phyloP scores from a whole-genome alignment of 2,888 invertebrate species.

The Hemithea aestivaria region DNA sequence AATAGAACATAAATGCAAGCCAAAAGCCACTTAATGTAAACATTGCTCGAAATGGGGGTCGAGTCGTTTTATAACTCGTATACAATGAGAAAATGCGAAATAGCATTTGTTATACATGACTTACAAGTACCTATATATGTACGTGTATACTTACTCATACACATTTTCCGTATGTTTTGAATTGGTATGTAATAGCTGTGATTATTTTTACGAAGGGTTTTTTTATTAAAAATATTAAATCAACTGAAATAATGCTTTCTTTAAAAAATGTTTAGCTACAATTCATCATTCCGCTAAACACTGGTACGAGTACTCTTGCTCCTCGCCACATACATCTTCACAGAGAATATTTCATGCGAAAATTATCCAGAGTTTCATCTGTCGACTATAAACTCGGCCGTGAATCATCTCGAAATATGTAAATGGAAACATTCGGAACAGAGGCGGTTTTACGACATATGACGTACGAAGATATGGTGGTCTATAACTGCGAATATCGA shows the following conservation, averaged over 20 bases:
- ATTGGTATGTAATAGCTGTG: too few relatives aligned
- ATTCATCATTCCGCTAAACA: too few relatives aligned
- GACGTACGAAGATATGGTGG: conserved; percentile 21
- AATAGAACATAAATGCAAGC: conserved; percentile 42
- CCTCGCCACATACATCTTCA: conserved; percentile 21
- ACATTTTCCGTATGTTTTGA: too few relatives aligned
- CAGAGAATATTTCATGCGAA: conserved; percentile 39
- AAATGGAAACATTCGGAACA: conserved; percentile 47
- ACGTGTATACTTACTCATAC: too few relatives aligned
- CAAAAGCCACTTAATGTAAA: conserved; percentile 38
- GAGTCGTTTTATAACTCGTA: conserved; percentile 26
- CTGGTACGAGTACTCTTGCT: conserved; percentile 21
- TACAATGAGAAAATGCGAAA: conserved; percentile 25
- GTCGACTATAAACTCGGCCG: conserved; percentile 40
- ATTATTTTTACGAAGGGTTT: too few relatives aligned
- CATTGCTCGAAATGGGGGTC: conserved; percentile 32
- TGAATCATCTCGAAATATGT: conserved; percentile 43
- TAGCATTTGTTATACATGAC: conserved; percentile 18
- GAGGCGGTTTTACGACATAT: conserved; percentile 37
- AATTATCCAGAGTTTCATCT: conserved; percentile 43
- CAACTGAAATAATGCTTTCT: too few relatives aligned
- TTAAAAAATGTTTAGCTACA: too few relatives aligned
- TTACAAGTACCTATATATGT: conserved; percentile 7
- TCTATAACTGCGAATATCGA: conserved; percentile 12
- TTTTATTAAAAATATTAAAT: too few relatives aligned